phyloP scores from a whole-genome alignment of 2,888 invertebrate genomes.

The Dynastes maya region DNA sequence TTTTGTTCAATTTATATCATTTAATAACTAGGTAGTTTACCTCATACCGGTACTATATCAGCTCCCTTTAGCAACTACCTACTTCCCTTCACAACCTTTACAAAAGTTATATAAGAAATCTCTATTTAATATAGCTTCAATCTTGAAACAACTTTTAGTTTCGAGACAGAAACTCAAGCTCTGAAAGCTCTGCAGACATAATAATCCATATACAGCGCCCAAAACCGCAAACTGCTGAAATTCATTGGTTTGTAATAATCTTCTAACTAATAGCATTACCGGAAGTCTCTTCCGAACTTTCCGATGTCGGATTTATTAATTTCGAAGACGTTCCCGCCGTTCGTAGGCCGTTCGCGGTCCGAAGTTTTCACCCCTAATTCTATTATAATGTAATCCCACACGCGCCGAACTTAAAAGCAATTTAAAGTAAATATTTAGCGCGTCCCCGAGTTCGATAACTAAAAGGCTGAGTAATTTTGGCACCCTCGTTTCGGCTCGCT shows the following conservation, averaged over 20 bases:
- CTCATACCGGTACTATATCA: no score
- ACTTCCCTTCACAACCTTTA: no score
- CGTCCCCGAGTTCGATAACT: conserved; percentile 54
- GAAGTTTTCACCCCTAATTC: conserved; percentile 45
- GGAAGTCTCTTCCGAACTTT: background rate
- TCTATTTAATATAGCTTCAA: no score
- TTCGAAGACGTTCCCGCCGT: conserved; percentile 18
- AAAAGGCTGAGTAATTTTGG: conserved; percentile 52
- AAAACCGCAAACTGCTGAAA: conserved; percentile 2
- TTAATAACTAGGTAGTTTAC: no score
- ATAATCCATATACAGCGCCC: no score
- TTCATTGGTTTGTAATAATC: conserved; percentile 21
- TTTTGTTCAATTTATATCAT: no score
- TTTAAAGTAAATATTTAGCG: conserved; percentile 55
- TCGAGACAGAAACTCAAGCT: no score
- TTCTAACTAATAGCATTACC: conserved; percentile 4
- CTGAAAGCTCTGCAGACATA: no score
- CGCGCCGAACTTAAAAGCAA: conserved; percentile 52
- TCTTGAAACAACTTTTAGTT: no score
- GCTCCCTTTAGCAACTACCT: no score
- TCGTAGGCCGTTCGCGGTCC: conserved; percentile 43
- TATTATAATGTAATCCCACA: conserved; percentile 47
- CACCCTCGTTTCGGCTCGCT: conserved; percentile 46
- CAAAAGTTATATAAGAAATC: no score
- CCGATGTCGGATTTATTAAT: conserved; percentile 26